These are phyloP conservation scores for Thalassophryne amazonica DNA, from an alignment of 2,797 vertebrate genomes.

Conservation along the genomic window DNA sequence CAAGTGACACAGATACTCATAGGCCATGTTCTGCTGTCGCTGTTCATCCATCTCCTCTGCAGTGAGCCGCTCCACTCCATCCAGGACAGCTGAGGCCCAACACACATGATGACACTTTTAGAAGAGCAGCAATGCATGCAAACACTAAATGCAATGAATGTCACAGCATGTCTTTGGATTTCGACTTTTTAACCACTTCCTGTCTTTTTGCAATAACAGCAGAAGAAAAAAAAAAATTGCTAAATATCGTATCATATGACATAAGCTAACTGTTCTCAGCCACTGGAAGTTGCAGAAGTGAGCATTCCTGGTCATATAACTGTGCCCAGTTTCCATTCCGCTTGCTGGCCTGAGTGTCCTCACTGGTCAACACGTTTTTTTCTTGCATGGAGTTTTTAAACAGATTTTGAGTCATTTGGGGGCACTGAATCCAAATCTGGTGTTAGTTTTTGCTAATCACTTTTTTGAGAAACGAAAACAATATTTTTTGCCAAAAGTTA, in stretches of 20 bases:
- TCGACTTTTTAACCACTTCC: too few relatives aligned
- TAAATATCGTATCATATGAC: not conserved
- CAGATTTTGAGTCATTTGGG: too few relatives aligned
- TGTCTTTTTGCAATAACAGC: not conserved
- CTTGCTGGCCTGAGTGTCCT: not conserved
- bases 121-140: not conserved
- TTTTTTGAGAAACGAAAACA: too few relatives aligned
- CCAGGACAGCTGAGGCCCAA: conserved; percentile 86
- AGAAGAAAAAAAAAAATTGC: not conserved
- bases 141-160: too few relatives aligned
- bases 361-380: too few relatives aligned
- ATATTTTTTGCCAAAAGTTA: too few relatives aligned
- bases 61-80: conserved; percentile 96
- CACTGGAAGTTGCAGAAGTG: too few relatives aligned
- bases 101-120: not conserved
- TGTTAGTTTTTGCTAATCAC: too few relatives aligned
- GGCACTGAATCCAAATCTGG: too few relatives aligned
- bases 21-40: conserved; percentile 95
- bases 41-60: conserved; percentile 98
- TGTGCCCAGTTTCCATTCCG: conserved; percentile 6
- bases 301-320: conserved; percentile 1
- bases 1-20: conserved; percentile 96
- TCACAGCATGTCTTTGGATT: too few relatives aligned
- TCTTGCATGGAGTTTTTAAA: too few relatives aligned
- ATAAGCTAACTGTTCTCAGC: too few relatives aligned